These are phyloP conservation scores for Andrena bucephala DNA, from an alignment of 2,888 invertebrate species.

Conservation along the genomic window DNA sequence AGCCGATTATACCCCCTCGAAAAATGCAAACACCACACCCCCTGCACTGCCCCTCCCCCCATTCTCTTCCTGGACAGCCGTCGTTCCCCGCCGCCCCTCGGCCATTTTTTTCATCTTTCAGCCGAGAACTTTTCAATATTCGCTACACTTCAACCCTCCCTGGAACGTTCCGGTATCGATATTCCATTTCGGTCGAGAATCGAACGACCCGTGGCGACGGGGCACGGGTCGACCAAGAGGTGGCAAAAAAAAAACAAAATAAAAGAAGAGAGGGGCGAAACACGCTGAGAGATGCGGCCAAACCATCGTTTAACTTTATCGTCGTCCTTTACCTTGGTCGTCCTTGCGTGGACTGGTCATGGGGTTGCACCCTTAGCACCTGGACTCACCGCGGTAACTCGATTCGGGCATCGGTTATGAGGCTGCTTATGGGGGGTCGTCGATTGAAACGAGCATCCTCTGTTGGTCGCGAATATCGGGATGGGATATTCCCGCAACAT, in stretches of 20 bases:
- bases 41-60: neutral
- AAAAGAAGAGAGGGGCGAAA: constrained; percentile 2
- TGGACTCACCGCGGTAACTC: constrained; percentile 31
- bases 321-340: constrained; percentile 48
- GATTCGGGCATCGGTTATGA: constrained; percentile 44
- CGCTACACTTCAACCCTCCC: constrained; percentile 67
- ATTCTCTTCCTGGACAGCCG: no score
- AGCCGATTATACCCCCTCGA: constrained; percentile 60
- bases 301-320: constrained; percentile 71
- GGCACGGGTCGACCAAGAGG: constrained; percentile 41
- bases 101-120: constrained; percentile 57
- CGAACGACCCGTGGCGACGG: constrained; percentile 67
- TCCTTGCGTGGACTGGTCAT: constrained; percentile 58
- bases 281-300: constrained; percentile 68
- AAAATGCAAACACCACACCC: constrained; percentile 61
- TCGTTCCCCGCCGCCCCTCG: neutral
- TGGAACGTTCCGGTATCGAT: constrained; percentile 70
- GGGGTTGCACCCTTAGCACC: constrained; percentile 25
- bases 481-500: neutral
- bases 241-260: constrained; percentile 6
- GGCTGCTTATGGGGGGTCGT: constrained; percentile 29
- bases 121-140: constrained; percentile 73
- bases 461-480: neutral
- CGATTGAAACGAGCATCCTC: constrained; percentile 33
- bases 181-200: constrained; percentile 71